Conservation (phyloP, 2,797 vertebrate genomes). For the Danio aesculapii region DNA sequence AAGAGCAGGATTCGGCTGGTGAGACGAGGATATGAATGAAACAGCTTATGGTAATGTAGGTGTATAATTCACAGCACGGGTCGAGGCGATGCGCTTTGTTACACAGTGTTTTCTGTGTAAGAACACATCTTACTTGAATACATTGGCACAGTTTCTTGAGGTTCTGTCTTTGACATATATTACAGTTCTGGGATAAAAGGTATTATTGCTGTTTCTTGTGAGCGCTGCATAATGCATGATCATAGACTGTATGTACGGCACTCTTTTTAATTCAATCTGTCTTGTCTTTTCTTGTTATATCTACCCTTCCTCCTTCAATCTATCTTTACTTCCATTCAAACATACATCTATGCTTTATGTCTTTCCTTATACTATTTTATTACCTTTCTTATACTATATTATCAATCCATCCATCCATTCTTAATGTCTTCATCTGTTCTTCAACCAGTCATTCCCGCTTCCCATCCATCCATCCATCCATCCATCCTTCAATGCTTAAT, state of each 20-base stretch:
- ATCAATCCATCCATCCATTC: not conserved
- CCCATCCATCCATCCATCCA: not conserved
- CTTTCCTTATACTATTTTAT: not conserved
- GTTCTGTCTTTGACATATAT: constrained; percentile 6
- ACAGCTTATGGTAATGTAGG: constrained; percentile 22
- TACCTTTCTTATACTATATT: not conserved
- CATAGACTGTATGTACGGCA: too few species aligned
- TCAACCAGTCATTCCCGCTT: not conserved
- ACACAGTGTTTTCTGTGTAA: not conserved
- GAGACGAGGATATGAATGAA: constrained; percentile 19
- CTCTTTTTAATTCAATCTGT: not conserved
- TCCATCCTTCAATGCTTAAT: not conserved
- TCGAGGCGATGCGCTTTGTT: not conserved
- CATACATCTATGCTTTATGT: not conserved
- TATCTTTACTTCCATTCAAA: not conserved
- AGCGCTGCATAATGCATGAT: not conserved
- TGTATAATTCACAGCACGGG: not conserved
- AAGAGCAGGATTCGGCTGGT: constrained; percentile 6
- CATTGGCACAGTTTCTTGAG: not conserved
- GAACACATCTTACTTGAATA: not conserved
- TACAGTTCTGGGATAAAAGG: not conserved
- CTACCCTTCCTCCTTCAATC: not conserved
- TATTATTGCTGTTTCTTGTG: not conserved
- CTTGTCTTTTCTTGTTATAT: not conserved
- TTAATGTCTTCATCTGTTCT: not conserved